phyloP scores from a whole-genome alignment of 1,140 invertebrate genomes.

The Mylabris phalerata region DNA sequence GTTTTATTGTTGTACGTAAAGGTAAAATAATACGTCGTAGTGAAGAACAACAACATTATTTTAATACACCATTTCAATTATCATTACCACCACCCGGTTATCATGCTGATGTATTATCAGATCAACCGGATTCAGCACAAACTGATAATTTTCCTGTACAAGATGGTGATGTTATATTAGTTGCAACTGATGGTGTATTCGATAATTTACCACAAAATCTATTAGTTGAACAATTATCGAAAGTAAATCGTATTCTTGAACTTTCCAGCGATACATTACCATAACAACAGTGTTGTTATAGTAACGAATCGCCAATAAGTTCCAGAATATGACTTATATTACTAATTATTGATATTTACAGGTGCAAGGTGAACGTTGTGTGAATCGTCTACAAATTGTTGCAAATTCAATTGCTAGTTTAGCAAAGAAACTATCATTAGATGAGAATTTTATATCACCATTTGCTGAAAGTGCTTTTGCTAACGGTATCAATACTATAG shows the following conservation, averaged over 20 bases:
- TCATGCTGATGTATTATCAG: conserved; percentile 74
- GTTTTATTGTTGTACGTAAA: conserved; percentile 85
- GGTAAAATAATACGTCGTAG: conserved; percentile 84
- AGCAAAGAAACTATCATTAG: conserved; percentile 87
- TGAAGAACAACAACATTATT: conserved; percentile 96
- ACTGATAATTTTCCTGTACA: conserved; percentile 85
- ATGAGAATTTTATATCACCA: conserved; percentile 90
- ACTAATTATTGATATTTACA: conserved; percentile 18
- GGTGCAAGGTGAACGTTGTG: conserved; percentile 62
- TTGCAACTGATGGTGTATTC: conserved; percentile 96
- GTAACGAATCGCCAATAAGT: too few relatives aligned
- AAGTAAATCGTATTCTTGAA: conserved; percentile 37
- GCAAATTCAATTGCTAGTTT: conserved; percentile 93
- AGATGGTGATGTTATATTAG: conserved; percentile 90
- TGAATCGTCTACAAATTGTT: conserved; percentile 72
- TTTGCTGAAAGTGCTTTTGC: conserved; percentile 87
- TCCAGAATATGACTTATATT: too few relatives aligned
- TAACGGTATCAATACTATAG: conserved; percentile 87
- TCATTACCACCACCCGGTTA: conserved; percentile 87
- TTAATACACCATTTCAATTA: conserved; percentile 96
- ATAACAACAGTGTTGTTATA: too few relatives aligned
- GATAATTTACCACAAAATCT: conserved; percentile 92
- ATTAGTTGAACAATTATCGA: conserved; percentile 71
- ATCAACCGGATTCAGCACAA: conserved; percentile 88
- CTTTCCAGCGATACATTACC: too few relatives aligned